Evolutionary conservation across 2,113 vertebrate species (phyloP), one percentile per base, ranked within the genome.

Genomic region (Oreochromis aureus): DNA sequence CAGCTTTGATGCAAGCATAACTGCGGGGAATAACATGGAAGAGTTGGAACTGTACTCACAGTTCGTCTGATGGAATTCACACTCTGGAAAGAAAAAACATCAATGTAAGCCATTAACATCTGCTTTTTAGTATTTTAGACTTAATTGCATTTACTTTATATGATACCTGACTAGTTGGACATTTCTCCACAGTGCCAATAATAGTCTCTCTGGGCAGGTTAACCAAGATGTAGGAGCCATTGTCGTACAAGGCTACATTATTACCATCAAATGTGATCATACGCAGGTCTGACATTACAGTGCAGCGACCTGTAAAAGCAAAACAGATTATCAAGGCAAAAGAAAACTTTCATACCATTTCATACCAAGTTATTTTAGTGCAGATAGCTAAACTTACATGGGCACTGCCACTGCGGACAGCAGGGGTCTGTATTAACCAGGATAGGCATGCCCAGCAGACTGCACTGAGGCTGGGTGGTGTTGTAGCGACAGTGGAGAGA

Each of bases 241-340:
- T 97, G 81, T 98, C 98, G 85, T 98, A 99, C 48, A 99, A 93
- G 19, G 98, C 99, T 78, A 98, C 97, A 22, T 98, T 99, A 93
- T 99, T 99, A 85, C 99, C 99, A 91, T 99, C 99, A 80, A 99
- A 99, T 0, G 99, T 99, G 87, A 99, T 98, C 59, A 99, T 96
- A 16, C 98, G 98, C 83, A 99, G 94, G 92, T 99, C 98, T 82
- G 99, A 99, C 91, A 99, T 96, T 83, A 99, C 95, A 36, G 98
- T 99, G 92, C 99, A 99, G 19, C 98, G 98, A 94, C 99, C 99
- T 99, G 91, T 81, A 94, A 61, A 69, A 83, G 15, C 3, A 5
- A 63, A 59, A 54, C 3, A n/a, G 19, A 59, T 32, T 3, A 48
- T 48, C 7, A 36, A 18, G 41, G 53, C 13, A 83, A 73, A 44